Base-by-base conservation (phyloP, 1,140 invertebrate genomes). In the Helicorthomorpha holstii region DNA sequence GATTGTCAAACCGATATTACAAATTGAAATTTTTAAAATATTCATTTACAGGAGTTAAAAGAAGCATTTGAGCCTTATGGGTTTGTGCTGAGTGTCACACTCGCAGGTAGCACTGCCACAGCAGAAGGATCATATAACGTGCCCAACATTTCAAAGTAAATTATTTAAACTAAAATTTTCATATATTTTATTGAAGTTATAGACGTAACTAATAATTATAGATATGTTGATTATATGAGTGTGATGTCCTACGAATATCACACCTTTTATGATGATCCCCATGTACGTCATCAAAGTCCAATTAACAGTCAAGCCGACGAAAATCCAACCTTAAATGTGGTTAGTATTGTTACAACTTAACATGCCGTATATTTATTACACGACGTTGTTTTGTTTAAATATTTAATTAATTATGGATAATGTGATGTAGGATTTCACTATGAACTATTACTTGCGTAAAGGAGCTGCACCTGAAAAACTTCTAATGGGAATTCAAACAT, bases 401-500 rank as follows among this genome's bases (percentile, higher is more conserved):
- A 21, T 21, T 46, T 46, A 21, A 21, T 10, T 46, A 34, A 34
- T 44, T 21, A 7, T 16, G 16, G 7, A 7, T 7, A 16, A 7
- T 34, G 29, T 34, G 7, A 34, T 34, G 69, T 58, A 83, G 80
- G 84, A 88, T 61, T 85, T 75, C 48, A 80, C 85, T 0, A 75
- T 90, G 65, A 78, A 85, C 25, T 69, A 69, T 56, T 80, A 76
- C 76, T 70, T 83, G 0, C 64, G 69, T 23, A 71, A 77, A 45
- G 92, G 91, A 12, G 83, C 82, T 3, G 76, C 80, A 4, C 75
- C 75, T 25, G 75, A 80, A 23, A 95, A 95, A 63, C 64, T 97
- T 1, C 67, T 91, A 2, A 64, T 93, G 12, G 88, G 90, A 10
- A 72, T 95, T 55, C 82, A 88, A 0, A 82, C 90, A 58, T 93